These are phyloP conservation scores for Aplysia californica DNA, from an alignment of 1,140 invertebrate genomes.

Conservation along the genomic window DNA sequence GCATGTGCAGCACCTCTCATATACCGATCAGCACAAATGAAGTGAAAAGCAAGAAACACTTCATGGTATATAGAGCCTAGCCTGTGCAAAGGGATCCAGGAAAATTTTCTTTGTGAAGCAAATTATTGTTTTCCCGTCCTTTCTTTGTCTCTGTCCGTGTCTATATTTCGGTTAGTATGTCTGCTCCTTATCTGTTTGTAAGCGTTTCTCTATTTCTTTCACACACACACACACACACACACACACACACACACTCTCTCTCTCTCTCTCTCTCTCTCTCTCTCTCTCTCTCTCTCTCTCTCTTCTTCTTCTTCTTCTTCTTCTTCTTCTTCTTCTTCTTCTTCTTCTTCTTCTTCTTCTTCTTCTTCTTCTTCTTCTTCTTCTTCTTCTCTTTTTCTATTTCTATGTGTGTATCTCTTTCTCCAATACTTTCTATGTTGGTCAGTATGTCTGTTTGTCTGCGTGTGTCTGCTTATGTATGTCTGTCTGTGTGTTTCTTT, in stretches of 20 bases:
- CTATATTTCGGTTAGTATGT: background rate
- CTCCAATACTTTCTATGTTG: background rate
- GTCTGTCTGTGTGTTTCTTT: background rate
- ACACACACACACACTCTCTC: too few relatives aligned
- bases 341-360: background rate
- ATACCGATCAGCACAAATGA: too few relatives aligned
- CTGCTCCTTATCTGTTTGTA: background rate
- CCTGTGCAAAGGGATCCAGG: background rate
- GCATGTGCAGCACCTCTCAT: too few relatives aligned
- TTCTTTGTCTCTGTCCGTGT: conserved; percentile 12
- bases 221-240: too few relatives aligned
- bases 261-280: conserved; percentile 17
- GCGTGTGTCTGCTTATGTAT: background rate
- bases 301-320: background rate
- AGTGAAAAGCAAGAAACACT: too few relatives aligned
- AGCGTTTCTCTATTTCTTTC: background rate
- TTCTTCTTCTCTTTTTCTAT: background rate
- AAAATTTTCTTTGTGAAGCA: background rate
- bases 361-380: background rate
- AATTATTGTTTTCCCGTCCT: background rate
- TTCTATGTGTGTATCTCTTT: background rate
- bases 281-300: conserved; percentile 27
- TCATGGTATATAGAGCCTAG: too few relatives aligned
- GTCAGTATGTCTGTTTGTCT: background rate
- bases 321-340: background rate